Conservation (phyloP, 2,113 vertebrate species). For the Uria aalge region DNA sequence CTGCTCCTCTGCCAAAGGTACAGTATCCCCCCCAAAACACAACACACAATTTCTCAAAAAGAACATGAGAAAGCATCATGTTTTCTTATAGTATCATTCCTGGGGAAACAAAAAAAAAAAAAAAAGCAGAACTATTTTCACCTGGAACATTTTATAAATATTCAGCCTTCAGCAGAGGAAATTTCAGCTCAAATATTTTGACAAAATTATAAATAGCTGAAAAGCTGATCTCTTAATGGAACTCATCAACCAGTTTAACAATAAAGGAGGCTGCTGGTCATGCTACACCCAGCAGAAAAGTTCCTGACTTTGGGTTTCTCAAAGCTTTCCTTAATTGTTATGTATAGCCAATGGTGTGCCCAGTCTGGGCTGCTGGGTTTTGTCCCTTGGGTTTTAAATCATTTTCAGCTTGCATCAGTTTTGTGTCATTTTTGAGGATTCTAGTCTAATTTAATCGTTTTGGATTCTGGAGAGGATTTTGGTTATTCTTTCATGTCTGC, state of each 20-base stretch:
- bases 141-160: slow-evolving; percentile 38
- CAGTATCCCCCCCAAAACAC: not conserved
- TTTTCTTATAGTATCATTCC: not conserved
- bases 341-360: not conserved
- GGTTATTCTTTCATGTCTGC: not conserved
- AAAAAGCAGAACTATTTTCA: slow-evolving; percentile 33
- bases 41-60: not conserved
- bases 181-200: slow-evolving; percentile 50
- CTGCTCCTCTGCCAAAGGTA: not conserved
- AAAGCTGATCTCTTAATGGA: not conserved
- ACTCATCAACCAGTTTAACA: not conserved
- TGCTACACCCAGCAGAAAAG: not conserved
- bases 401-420: not conserved
- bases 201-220: slow-evolving; percentile 16
- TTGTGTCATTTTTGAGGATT: not conserved
- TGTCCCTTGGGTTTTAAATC: not conserved
- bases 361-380: not conserved
- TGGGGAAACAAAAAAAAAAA: not conserved
- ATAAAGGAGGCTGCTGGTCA: not conserved
- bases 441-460: not conserved
- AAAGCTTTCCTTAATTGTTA: not conserved
- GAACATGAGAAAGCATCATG: not conserved
- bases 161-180: slow-evolving; percentile 5
- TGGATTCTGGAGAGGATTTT: not conserved
- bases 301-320: not conserved